Percentiles rank a stretch among this genome's conserved stretches.
Evolutionary conservation across 2,113 vertebrate genomes (phyloP).

Genomic region (Neopipo cinnamomea): DNA sequence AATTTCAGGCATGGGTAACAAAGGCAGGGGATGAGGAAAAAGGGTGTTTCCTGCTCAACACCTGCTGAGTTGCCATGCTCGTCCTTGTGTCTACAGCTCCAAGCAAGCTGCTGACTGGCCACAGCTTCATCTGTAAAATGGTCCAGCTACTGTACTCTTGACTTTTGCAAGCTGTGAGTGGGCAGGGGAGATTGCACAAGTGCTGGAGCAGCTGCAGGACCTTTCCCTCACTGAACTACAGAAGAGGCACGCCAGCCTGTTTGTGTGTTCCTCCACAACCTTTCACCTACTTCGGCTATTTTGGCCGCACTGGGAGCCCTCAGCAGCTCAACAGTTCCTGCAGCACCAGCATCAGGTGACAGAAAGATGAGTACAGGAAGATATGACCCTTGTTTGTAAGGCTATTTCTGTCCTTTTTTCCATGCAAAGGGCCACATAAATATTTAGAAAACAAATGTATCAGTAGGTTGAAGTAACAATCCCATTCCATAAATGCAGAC

Average conservation of each 20-base stretch:
- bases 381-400: background rate
- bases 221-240: slow-evolving; percentile 44
- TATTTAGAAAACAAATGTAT: background rate
- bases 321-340: background rate
- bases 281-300: slow-evolving; percentile 51
- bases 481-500: background rate
- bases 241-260: background rate
- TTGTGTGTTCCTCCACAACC: slow-evolving; percentile 34
- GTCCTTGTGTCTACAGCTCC: background rate
- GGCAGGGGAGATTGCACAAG: background rate
- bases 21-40: background rate
- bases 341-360: background rate
- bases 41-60: background rate
- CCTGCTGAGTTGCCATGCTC: background rate
- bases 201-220: background rate
- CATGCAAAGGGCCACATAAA: background rate
- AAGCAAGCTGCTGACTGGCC: background rate
- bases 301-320: background rate
- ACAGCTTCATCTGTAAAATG: background rate
- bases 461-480: background rate
- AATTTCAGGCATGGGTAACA: background rate
- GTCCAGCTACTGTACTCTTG: slow-evolving; percentile 45
- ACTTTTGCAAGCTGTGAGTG: background rate
- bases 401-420: slow-evolving; percentile 19
- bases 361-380: slow-evolving; percentile 19